Evolutionary conservation across 2,113 vertebrate genomes (phyloP).

Genomic region (Cyanoliseus patagonus): DNA sequence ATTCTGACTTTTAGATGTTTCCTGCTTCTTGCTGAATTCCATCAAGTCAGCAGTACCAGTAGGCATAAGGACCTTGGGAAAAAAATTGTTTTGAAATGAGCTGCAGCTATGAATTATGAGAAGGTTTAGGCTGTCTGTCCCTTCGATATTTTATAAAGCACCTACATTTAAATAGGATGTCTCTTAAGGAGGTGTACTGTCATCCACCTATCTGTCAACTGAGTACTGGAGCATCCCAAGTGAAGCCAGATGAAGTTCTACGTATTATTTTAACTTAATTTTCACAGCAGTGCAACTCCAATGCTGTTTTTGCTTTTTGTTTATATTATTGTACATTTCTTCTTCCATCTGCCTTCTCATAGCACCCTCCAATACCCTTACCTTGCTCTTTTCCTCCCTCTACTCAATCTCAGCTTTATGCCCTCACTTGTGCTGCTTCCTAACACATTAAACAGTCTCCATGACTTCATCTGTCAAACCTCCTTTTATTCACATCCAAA

Average conservation of each 20-base stretch:
- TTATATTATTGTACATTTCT: neutral
- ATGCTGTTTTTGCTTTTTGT: neutral
- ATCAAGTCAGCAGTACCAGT: neutral
- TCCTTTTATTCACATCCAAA: constrained; percentile 55
- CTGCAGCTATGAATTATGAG: neutral
- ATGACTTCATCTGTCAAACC: constrained; percentile 20
- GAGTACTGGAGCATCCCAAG: neutral
- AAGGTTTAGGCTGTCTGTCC: neutral
- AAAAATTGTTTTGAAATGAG: neutral
- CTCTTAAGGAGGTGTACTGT: neutral
- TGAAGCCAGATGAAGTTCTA: neutral
- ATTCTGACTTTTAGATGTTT: neutral
- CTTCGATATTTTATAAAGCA: fast-evolving
- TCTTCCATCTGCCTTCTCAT: neutral
- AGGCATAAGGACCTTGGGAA: neutral
- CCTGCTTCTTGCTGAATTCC: neutral
- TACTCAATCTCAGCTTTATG: neutral
- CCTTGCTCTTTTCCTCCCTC: neutral
- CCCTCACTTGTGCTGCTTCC: neutral
- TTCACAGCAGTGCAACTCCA: neutral
- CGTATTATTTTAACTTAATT: neutral
- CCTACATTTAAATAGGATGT: neutral
- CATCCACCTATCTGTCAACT: neutral
- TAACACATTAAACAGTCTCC: constrained; percentile 20
- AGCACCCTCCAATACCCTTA: neutral